phyloP scores from a whole-genome alignment of 2,113 vertebrate species.

The Eurystomus gularis region DNA sequence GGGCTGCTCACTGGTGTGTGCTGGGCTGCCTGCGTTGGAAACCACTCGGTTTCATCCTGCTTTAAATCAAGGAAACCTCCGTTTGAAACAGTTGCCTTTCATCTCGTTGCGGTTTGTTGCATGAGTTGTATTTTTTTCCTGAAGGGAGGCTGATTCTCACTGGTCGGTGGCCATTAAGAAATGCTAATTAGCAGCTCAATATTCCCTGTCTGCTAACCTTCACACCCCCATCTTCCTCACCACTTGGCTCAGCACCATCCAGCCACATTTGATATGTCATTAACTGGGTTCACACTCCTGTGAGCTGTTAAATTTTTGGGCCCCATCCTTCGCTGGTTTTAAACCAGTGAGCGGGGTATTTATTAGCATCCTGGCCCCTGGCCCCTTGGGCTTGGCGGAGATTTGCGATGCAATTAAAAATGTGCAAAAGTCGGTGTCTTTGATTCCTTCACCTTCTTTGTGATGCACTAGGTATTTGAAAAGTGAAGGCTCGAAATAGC shows the following conservation, averaged over 20 bases:
- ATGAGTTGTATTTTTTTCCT: not conserved
- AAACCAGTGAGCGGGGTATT: not conserved
- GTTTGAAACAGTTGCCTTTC: not conserved
- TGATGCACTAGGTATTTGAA: not conserved
- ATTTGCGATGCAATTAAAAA: conserved; percentile 11
- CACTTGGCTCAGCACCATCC: not conserved
- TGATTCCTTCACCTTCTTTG: not conserved
- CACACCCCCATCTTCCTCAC: not conserved
- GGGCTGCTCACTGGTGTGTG: rapidly evolving
- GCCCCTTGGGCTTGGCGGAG: not conserved
- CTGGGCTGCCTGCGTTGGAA: rapidly evolving
- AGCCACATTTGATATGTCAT: not conserved
- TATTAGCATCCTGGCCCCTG: not conserved
- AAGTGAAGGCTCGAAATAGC: not conserved
- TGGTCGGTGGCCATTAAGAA: not conserved
- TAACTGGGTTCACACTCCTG: conserved; percentile 31
- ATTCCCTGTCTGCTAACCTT: not conserved
- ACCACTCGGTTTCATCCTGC: not conserved
- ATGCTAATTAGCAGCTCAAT: conserved; percentile 43
- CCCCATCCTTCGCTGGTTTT: conserved; percentile 13
- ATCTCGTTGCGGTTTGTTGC: not conserved
- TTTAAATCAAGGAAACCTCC: not conserved
- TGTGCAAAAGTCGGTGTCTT: rapidly evolving
- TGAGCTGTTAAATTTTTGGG: conserved; percentile 18
- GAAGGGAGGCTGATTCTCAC: not conserved